Base-by-base conservation (phyloP, 2,888 invertebrate genomes). In the Cantharis lateralis region DNA sequence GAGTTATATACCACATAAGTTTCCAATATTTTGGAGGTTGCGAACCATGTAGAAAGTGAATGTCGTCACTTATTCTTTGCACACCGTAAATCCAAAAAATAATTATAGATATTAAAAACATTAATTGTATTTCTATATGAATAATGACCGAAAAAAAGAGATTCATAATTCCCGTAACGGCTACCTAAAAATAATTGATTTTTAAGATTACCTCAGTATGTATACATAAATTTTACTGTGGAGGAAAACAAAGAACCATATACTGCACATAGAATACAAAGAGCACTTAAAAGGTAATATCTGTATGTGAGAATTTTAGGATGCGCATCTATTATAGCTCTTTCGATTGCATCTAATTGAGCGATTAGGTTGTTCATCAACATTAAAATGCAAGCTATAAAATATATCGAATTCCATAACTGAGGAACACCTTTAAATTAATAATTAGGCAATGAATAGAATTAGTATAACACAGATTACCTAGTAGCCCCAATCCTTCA, bases 71-170 rank as follows among this genome's bases (percentile, higher is more conserved):
- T 11, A 83, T 70, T 64, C 79, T 77, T 70, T 82, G 80, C 5
- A 83, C 82, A 0, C 82, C 79, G 66, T 83, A 83, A 32, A 82
- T 78, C 81, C 82, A 83, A 63, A 80, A 80, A 5, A 80, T 76
- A 10, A 80, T 20, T 7, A 81, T 10, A 10, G 70, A 64, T 62
- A 78, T 75, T 11, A 81, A 10, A n/a, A 80, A 73, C 1, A 78
- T 32, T 16, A 76, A 75, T 16, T 81, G 78, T 15, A 61, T 66
- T 66, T 66, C 64, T n/a, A 66, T 13, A 3, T 9, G n/a, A 9
- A 15, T 9, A 7, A 66, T 66, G 18, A n/a, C 11, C 2, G 13
- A 20, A n/a, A 13, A 1, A 20, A 18, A 66, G 9, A 11, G 2
- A 10, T 20, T n/a, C 4, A 66, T 20, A 66, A 66, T 1, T 66